Evolutionary conservation across 2,113 vertebrate species (phyloP).

Genomic region (Prietella phreatophila): DNA sequence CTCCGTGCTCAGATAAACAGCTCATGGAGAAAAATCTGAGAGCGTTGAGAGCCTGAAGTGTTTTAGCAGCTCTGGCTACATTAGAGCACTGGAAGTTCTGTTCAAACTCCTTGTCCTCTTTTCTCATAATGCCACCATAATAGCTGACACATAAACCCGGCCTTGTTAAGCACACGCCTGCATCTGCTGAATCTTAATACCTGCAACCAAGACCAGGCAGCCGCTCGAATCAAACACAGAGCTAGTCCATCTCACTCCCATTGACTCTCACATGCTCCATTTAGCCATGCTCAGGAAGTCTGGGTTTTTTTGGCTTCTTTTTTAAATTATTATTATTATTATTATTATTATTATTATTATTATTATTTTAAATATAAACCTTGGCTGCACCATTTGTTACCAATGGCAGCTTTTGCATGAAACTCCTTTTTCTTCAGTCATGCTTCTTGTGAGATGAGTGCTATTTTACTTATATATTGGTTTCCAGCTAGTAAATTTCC

Average conservation of each 20-base stretch:
- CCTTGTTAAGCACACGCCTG: conserved; percentile 56
- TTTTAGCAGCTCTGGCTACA: conserved; percentile 2
- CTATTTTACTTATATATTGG: too few relatives aligned
- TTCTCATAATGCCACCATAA: conserved; percentile 19
- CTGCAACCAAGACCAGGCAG: conserved; percentile 53
- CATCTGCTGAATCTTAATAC: conserved; percentile 60
- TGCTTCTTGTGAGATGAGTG: neutral
- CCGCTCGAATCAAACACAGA: conserved; percentile 63
- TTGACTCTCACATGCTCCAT: conserved; percentile 28
- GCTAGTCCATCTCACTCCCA: conserved; percentile 61
- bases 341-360: too few relatives aligned
- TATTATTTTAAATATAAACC: conserved; percentile 33
- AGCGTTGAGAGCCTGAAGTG: neutral
- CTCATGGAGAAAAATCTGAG: conserved; percentile 10
- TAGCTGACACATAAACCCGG: conserved; percentile 48
- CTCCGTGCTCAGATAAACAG: conserved; percentile 8
- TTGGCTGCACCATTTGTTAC: conserved; percentile 3
- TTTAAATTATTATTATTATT: too few relatives aligned
- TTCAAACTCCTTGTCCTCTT: conserved; percentile 16
- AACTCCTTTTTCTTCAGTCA: neutral
- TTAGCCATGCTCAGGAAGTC: conserved; percentile 32
- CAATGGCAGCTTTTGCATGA: conserved; percentile 1
- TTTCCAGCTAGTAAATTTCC: too few relatives aligned
- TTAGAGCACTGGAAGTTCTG: neutral
- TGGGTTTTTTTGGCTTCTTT: conserved; percentile 11